phyloP scores from a whole-genome alignment of 1,140 invertebrate genomes.

The Drosophila tsacasi region DNA sequence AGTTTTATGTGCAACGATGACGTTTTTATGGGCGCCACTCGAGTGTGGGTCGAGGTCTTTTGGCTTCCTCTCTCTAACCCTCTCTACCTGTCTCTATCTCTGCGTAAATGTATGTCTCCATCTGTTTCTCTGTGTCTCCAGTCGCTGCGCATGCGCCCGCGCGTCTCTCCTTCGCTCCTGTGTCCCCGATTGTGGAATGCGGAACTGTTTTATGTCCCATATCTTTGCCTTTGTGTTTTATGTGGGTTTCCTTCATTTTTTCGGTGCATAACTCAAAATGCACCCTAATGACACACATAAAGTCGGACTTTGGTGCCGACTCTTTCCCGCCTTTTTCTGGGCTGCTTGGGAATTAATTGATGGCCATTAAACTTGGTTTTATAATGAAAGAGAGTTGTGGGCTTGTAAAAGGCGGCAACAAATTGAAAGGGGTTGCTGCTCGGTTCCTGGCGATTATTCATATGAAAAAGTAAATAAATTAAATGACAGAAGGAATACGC shows the following conservation, averaged over 20 bases:
- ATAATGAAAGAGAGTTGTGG: constrained; percentile 24
- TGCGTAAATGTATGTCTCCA: constrained; percentile 3
- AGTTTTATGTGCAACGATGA: constrained; percentile 61
- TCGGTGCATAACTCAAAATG: constrained; percentile 50
- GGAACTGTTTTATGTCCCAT: constrained; percentile 53
- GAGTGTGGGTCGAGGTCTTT: constrained; percentile 51
- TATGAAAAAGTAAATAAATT: constrained; percentile 21
- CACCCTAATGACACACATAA: constrained; percentile 57
- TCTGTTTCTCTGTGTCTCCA: neutral
- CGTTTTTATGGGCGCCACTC: constrained; percentile 74
- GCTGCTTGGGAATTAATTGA: constrained; percentile 48
- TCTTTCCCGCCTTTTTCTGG: constrained; percentile 3
- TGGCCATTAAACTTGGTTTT: constrained; percentile 58
- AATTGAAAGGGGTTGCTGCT: constrained; percentile 25
- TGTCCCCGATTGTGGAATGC: constrained; percentile 52
- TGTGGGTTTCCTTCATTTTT: constrained; percentile 19
- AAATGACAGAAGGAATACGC: constrained; percentile 24
- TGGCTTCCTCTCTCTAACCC: neutral
- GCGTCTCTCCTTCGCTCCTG: neutral
- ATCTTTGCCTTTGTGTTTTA: constrained; percentile 24
- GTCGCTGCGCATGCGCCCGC: constrained; percentile 34
- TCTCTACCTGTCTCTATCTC: constrained; percentile 3
- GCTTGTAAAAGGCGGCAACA: constrained; percentile 14
- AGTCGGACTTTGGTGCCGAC: constrained; percentile 5
- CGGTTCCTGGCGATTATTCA: constrained; percentile 7